Evolutionary conservation across 2,113 vertebrate species (phyloP).

Genomic region (Turdus rufiventris): DNA sequence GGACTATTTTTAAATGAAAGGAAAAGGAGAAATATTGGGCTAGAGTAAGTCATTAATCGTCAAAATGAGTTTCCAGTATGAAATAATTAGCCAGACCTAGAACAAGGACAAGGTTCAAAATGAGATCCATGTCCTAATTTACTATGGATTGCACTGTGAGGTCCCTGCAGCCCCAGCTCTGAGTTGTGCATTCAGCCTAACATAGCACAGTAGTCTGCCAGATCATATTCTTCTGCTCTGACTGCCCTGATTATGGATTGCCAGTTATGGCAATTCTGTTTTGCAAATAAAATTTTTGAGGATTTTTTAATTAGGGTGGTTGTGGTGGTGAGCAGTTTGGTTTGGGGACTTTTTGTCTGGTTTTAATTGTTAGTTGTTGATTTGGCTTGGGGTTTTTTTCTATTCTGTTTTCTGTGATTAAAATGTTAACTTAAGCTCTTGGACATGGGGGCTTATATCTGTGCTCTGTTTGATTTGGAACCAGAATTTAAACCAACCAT

Average conservation of each 20-base stretch:
- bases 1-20: neutral
- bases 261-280: neutral
- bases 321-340: neutral
- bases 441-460: neutral
- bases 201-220: neutral
- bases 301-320: neutral
- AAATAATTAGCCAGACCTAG: neutral
- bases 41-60: neutral
- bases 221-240: neutral
- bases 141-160: neutral
- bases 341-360: neutral
- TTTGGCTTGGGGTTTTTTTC: neutral
- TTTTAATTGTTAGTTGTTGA: neutral
- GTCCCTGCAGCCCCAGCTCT: neutral
- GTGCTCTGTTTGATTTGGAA: neutral
- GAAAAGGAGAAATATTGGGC: neutral
- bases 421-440: neutral
- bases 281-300: neutral
- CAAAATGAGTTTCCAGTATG: neutral
- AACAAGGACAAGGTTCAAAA: neutral
- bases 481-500: neutral
- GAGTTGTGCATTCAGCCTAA: neutral
- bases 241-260: neutral
- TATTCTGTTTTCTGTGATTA: neutral
- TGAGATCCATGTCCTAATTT: neutral